Evolutionary conservation across 2,797 vertebrate genomes (phyloP), one percentile per base, ranked within the genome.

Genomic region (Eptatretus atami): DNA sequence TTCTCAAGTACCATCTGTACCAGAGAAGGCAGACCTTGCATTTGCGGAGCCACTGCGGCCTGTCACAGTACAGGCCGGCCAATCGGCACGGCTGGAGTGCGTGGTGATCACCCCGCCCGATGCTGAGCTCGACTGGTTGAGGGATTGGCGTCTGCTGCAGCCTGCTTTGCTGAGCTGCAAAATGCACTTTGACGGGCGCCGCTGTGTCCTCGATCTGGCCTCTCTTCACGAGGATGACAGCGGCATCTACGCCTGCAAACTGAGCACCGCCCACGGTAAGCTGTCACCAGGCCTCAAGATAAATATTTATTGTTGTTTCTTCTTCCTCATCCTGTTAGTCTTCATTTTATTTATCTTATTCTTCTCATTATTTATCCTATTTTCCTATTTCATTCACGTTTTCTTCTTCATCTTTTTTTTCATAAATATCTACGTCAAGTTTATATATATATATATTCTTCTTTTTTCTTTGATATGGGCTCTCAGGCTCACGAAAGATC

Each of bases 141-240:
- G 82, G 8, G 79, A 82, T 13, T 85, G 87, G 65, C 87, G 82
- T 70, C 81, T 98, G 72, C 81, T 96, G 72, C 92, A 98, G 73
- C 92, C 92, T 0, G 86, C 92, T 1, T 72, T 96, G 72, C 83
- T 96, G 70, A 86, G 90, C 78, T 98, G 92, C 72, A 98, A 98
- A 78, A 98, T 98, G 92, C 84, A 95, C 75, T 96, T 95, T 65
- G 84, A 98, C 6, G 92, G 92, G 63, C 80, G 75, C 65, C 82
- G 83, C 65, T 92, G 86, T 69, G 81, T 84, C 53, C 77, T 96
- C 68, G 76, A 94, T 70, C 85, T 98, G 60, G 86, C 86, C 72
- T 96, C 90, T 0, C 88, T 98, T 15, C 92, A 98, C 0, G 92
- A 98, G 73, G 86, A 98, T 2, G 92, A 98, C 74, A 86, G 81